These are phyloP conservation scores for Platynereis dumerilii DNA, from an alignment of 2,888 invertebrate species.

Conservation along the genomic window DNA sequence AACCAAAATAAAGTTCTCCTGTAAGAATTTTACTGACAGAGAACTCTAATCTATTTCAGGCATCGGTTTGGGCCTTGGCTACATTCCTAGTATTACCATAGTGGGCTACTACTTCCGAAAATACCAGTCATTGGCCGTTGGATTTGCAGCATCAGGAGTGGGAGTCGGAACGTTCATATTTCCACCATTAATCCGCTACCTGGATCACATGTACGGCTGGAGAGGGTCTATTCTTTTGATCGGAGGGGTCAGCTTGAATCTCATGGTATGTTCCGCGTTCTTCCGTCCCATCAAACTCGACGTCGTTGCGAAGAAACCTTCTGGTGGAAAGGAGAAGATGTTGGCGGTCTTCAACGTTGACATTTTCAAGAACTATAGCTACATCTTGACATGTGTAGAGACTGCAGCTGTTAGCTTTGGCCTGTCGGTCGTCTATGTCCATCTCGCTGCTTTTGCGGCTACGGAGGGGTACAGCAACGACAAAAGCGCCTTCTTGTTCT, in stretches of 20 bases:
- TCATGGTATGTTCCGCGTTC: slow-evolving; percentile 41
- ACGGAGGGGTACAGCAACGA: slow-evolving; percentile 36
- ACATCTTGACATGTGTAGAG: slow-evolving; percentile 35
- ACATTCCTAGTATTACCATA: slow-evolving; percentile 42
- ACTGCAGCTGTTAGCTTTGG: slow-evolving; percentile 44
- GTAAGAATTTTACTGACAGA: no score
- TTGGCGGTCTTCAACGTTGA: background rate
- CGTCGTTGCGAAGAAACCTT: background rate
- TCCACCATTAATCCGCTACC: slow-evolving; percentile 42
- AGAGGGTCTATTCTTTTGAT: slow-evolving; percentile 42
- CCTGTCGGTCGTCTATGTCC: slow-evolving; percentile 43
- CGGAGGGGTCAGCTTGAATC: slow-evolving; percentile 42
- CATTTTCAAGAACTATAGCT: slow-evolving; percentile 29
- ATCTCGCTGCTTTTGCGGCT: slow-evolving; percentile 42
- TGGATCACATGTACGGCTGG: slow-evolving; percentile 43
- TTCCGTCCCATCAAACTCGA: slow-evolving; percentile 35
- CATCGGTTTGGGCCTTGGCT: slow-evolving; percentile 43
- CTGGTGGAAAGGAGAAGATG: background rate
- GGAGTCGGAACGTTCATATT: slow-evolving; percentile 46
- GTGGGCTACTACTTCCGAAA: slow-evolving; percentile 46
- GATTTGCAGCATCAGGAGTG: slow-evolving; percentile 44
- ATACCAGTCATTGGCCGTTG: slow-evolving; percentile 42
- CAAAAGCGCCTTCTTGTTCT: slow-evolving; percentile 41
- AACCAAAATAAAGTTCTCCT: no score
- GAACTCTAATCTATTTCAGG: slow-evolving; percentile 41